These are phyloP conservation scores for Tipula confusa DNA, from an alignment of 2,888 invertebrate species.

Conservation along the genomic window DNA sequence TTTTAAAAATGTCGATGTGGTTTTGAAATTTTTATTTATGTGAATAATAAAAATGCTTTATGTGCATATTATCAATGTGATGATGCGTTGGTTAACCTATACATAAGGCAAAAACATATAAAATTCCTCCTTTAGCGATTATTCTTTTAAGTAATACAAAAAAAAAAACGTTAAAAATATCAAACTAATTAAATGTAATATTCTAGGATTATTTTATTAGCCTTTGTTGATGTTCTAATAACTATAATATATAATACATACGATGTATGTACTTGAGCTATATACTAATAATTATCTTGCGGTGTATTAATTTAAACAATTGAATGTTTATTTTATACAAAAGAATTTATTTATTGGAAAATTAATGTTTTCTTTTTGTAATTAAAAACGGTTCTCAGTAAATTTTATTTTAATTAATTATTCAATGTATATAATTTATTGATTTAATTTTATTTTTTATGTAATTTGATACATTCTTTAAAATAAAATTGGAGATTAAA, in stretches of 20 bases:
- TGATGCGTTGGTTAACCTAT: too few species aligned
- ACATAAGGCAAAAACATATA: too few species aligned
- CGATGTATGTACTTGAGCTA: too few species aligned
- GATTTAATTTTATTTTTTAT: not conserved
- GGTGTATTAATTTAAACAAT: constrained; percentile 3
- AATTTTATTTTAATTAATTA: not conserved
- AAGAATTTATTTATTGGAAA: not conserved
- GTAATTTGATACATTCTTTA: not conserved
- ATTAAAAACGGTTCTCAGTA: not conserved
- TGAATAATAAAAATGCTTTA: not conserved
- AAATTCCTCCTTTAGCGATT: too few species aligned
- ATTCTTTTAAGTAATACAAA: too few species aligned
- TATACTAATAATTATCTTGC: not conserved
- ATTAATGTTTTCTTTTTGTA: not conserved
- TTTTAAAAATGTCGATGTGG: not conserved
- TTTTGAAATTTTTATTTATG: not conserved
- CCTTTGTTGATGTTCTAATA: too few species aligned
- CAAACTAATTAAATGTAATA: too few species aligned
- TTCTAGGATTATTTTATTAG: too few species aligned
- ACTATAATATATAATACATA: too few species aligned
- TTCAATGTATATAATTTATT: not conserved
- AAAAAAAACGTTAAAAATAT: too few species aligned
- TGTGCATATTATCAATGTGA: too few species aligned
- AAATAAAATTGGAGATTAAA: too few species aligned
- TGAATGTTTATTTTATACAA: not conserved